Conservation (phyloP, 1,140 invertebrate genomes). For the Papilio dardanus region DNA sequence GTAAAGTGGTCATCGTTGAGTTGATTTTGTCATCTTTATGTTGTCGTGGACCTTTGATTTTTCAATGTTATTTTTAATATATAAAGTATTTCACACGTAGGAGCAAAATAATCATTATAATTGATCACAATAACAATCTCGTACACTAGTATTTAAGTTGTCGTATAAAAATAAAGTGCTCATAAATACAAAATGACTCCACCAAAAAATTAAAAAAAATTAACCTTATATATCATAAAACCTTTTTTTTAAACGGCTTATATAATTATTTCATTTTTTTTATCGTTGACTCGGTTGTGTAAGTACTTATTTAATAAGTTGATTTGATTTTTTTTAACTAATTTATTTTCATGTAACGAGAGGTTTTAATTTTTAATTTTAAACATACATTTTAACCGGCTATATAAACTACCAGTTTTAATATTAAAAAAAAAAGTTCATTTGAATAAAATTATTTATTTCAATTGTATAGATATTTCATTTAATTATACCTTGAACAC, state of each 20-base stretch:
- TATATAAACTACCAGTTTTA: conserved; percentile 69
- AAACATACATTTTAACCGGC: conserved; percentile 75
- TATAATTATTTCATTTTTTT: conserved; percentile 65
- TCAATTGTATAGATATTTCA: conserved; percentile 71
- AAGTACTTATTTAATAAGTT: conserved; percentile 80
- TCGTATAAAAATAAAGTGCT: conserved; percentile 57
- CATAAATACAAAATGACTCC: conserved; percentile 64
- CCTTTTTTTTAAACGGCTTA: conserved; percentile 52
- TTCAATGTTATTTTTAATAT: conserved; percentile 44
- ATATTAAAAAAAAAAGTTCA: conserved; percentile 68
- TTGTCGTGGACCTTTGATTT: conserved; percentile 18
- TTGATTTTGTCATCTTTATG: conserved; percentile 6
- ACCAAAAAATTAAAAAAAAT: conserved; percentile 70
- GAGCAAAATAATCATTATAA: conserved; percentile 42
- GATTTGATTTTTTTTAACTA: conserved; percentile 66
- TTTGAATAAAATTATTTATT: conserved; percentile 81
- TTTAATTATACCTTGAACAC: conserved; percentile 54
- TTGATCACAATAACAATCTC: conserved; percentile 64
- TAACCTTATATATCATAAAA: conserved; percentile 54
- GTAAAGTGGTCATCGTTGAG: conserved; percentile 18
- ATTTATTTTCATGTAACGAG: conserved; percentile 66
- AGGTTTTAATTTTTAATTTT: conserved; percentile 58
- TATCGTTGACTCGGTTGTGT: conserved; percentile 79
- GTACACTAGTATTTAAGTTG: conserved; percentile 71
- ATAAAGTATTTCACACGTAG: conserved; percentile 36